Conservation (phyloP, 2,113 vertebrate species). For the Pygoscelis adeliae region DNA sequence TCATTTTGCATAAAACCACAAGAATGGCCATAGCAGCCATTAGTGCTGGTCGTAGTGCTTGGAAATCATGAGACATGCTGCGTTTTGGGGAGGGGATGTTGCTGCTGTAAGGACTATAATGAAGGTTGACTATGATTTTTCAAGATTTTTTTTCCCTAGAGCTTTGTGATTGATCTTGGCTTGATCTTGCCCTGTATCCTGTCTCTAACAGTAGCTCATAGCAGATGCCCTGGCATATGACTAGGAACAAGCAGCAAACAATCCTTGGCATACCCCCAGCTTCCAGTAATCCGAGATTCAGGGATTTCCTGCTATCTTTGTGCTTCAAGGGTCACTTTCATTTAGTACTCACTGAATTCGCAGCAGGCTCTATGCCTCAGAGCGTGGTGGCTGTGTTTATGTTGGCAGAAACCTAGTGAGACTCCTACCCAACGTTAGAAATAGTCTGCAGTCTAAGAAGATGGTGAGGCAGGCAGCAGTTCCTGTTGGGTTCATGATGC, state of each 20-base stretch:
- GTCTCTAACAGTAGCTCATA: background rate
- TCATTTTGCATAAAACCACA: background rate
- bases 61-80: background rate
- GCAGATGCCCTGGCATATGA: background rate
- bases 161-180: background rate
- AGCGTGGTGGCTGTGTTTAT: background rate
- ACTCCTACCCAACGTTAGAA: background rate
- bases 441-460: background rate
- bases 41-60: background rate
- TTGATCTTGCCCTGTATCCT: background rate
- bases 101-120: background rate
- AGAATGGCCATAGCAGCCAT: background rate
- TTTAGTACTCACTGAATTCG: background rate
- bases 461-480: background rate
- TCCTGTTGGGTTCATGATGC: background rate
- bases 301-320: background rate
- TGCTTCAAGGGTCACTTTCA: background rate
- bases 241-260: background rate
- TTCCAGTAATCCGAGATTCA: background rate
- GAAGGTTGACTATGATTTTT: background rate
- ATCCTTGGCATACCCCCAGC: background rate
- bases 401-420: background rate
- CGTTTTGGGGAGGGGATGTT: too few relatives aligned
- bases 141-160: background rate
- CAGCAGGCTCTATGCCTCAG: background rate